phyloP scores from a whole-genome alignment of 2,797 vertebrate genomes.

The Carduelis carduelis region DNA sequence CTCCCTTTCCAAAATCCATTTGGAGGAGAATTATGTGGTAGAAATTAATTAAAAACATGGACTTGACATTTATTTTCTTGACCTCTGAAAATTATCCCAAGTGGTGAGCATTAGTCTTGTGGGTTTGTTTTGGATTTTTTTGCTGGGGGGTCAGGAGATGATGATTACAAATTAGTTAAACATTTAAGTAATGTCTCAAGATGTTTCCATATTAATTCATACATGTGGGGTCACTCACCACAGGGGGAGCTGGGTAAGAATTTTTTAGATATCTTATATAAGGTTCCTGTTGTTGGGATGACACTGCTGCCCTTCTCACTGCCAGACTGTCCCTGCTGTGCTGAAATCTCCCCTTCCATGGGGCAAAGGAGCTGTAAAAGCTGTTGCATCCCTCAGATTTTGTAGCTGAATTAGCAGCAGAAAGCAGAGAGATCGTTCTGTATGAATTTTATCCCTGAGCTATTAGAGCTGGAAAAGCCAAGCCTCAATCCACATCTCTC shows the following conservation, averaged over 20 bases:
- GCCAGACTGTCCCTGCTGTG: background rate
- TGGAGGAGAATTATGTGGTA: background rate
- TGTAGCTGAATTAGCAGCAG: background rate
- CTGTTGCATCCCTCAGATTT: background rate
- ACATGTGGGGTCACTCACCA: accelerated
- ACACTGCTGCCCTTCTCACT: background rate
- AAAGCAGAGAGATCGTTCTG: background rate
- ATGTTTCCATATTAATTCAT: background rate
- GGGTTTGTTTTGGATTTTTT: background rate
- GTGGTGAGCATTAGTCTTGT: background rate
- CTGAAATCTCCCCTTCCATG: background rate
- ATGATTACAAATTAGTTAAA: background rate
- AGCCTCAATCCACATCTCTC: background rate
- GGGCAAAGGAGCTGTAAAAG: background rate
- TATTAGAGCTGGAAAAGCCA: background rate
- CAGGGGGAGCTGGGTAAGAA: background rate
- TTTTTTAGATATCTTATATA: background rate
- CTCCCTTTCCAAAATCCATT: background rate
- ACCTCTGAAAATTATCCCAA: background rate
- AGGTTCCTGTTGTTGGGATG: background rate
- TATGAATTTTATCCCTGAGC: background rate
- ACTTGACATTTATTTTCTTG: background rate
- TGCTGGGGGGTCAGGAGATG: background rate
- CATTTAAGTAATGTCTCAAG: background rate
- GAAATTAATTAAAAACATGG: background rate